Evolutionary conservation across 2,888 invertebrate genomes (phyloP), one percentile per base, ranked within the genome.

Genomic region (Drosophila rubida): DNA sequence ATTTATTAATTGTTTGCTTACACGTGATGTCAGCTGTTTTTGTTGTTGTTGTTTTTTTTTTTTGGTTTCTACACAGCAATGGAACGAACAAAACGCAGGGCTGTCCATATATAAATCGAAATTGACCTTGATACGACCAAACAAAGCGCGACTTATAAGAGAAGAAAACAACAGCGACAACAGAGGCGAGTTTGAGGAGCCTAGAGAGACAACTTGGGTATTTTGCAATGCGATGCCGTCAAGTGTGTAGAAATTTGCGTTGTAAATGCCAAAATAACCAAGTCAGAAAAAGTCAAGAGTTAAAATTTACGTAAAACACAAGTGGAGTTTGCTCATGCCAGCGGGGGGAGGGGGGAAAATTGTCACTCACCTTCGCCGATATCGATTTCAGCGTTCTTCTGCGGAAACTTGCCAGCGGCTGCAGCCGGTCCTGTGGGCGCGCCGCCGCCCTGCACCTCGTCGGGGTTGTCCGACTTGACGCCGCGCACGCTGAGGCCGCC

Each of bases 321-420:
- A 69, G 54, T 25, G 39, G 19, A 78, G 61, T 44, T 67, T 67
- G 66, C 69, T 59, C 37, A 49, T 37, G 5, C 1, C 51, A 45
- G 46, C 16, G 41, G 3, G 3, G 19, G 8, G 23, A 14, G 32
- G 9, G 22, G 19, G 35, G 35, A 64, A 69, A 73, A 57, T 19
- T 19, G 48, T 51, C 55, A 80, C 90, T 90, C 77, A 92, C 92
- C 91, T 91, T 91, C 92, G 58, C 90, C 88, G 57, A 92, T 88
- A 68, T 91, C 91, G 67, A 92, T 89, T 82, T 92, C 91, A 61
- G 92, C 90, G 71, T 90, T 89, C 74, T 91, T 90, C 58, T 90
- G 81, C 70, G 90, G 90, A 64, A 92, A 91, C 79, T 91, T 91
- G 50, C 89, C 88, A 19, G 89, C 80, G 0, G 76, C 72, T 13